phyloP scores from a whole-genome alignment of 1,140 invertebrate species.

The Magallana angulata region DNA sequence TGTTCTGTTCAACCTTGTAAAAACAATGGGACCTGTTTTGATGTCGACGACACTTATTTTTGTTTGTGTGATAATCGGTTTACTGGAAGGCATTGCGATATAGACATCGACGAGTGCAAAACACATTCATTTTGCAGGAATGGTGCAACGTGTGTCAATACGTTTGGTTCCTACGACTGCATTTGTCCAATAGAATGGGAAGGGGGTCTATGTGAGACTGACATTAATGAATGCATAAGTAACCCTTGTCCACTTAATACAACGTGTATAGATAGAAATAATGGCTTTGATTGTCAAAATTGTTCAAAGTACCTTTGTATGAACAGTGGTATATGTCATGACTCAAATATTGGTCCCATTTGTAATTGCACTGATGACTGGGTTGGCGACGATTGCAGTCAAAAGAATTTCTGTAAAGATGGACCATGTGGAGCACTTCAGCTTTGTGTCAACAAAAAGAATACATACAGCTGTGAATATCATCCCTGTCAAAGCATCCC shows the following conservation, averaged over 20 bases:
- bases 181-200: conserved; percentile 44
- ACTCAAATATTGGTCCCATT: conserved; percentile 81
- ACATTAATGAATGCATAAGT: conserved; percentile 37
- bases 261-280: conserved; percentile 39
- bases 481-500: conserved; percentile 93
- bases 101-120: conserved; percentile 31
- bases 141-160: conserved; percentile 29
- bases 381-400: conserved; percentile 91
- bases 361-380: conserved; percentile 94
- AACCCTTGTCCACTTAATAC: conserved; percentile 39
- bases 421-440: conserved; percentile 88
- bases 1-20: conserved; percentile 30
- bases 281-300: conserved; percentile 40
- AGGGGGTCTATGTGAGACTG: conserved; percentile 33
- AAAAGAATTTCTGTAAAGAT: conserved; percentile 80
- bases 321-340: conserved; percentile 96
- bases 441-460: conserved; percentile 85
- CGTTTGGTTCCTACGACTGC: conserved; percentile 16
- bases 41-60: conserved; percentile 41
- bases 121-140: neutral
- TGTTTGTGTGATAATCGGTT: conserved; percentile 22
- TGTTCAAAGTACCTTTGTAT: conserved; percentile 78
- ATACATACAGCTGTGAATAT: conserved; percentile 88
- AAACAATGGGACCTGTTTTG: conserved; percentile 46
- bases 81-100: neutral